These are phyloP conservation scores for Onychorhynchus coronatus DNA, from an alignment of 2,113 vertebrate species.

Conservation along the genomic window DNA sequence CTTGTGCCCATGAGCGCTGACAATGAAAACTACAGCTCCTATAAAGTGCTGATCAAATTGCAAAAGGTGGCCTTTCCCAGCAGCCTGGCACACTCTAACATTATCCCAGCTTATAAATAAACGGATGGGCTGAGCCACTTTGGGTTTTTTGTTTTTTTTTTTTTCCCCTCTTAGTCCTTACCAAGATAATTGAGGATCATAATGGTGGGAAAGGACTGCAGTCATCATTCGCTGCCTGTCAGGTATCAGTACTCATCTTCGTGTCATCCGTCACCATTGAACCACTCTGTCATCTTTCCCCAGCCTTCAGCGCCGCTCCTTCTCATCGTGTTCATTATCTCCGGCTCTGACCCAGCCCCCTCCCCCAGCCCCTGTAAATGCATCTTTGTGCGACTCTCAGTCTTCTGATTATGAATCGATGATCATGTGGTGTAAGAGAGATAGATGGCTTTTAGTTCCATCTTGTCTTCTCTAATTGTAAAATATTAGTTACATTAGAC, in stretches of 20 bases:
- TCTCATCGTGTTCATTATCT: constrained; percentile 96
- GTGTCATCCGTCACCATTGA: constrained; percentile 93
- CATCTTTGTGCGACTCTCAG: constrained; percentile 86
- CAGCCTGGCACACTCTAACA: constrained; percentile 50
- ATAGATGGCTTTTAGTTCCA: constrained; percentile 98
- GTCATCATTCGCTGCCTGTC: constrained; percentile 90
- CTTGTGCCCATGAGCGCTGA: constrained; percentile 59
- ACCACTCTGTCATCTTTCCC: constrained; percentile 85
- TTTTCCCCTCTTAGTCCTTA: constrained; percentile 71
- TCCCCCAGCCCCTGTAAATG: constrained; percentile 77
- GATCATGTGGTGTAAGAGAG: constrained; percentile 99
- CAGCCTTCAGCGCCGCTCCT: constrained; percentile 80
- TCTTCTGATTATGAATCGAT: constrained; percentile 99
- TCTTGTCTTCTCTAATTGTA: constrained; percentile 99
- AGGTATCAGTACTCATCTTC: constrained; percentile 87
- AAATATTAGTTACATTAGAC: constrained; percentile 99
- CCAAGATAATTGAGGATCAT: constrained; percentile 90
- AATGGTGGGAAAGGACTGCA: constrained; percentile 83
- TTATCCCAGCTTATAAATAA: constrained; percentile 66
- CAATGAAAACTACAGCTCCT: constrained; percentile 67
- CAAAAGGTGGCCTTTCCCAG: constrained; percentile 53
- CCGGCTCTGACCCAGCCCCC: constrained; percentile 75
- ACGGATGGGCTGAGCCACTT: constrained; percentile 69
- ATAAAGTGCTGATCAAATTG: constrained; percentile 56
- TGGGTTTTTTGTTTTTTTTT: neutral